A percentile compares a stretch with the other conserved stretches of the same genome.
Evolutionary conservation across 1,140 invertebrate genomes (phyloP).

Genomic region (Leptinotarsa lineolata): DNA sequence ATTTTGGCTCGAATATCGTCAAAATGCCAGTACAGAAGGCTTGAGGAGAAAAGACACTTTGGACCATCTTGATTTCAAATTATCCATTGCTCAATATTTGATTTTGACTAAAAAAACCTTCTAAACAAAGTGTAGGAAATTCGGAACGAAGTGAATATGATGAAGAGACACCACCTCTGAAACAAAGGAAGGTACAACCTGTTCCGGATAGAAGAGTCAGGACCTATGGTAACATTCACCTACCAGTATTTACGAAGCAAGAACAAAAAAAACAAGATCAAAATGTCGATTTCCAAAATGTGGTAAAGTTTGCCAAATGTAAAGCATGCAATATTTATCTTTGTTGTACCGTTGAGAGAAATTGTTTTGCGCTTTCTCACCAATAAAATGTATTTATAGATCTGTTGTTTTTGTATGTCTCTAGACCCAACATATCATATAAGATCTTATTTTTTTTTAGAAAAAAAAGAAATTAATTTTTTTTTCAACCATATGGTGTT

Average conservation of each 20-base stretch:
- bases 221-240: neutral
- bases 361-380: neutral
- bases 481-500: too few relatives aligned
- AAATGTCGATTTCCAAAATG: neutral
- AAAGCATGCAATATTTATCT: neutral
- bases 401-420: too few relatives aligned
- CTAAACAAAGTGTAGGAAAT: neutral
- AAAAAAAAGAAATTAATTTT: too few relatives aligned
- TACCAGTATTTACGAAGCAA: neutral
- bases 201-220: neutral
- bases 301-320: neutral
- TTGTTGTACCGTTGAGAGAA: neutral
- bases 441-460: too few relatives aligned
- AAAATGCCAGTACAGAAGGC: conserved; percentile 9
- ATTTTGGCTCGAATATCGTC: conserved; percentile 30
- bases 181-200: conserved; percentile 6
- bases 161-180: neutral
- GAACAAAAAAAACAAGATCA: neutral
- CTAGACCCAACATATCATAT: too few relatives aligned
- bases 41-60: neutral
- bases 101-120: too few relatives aligned
- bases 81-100: neutral
- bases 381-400: too few relatives aligned
- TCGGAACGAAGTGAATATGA: neutral
- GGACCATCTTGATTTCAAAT: neutral